Evolutionary conservation across 2,888 invertebrate genomes (phyloP).

Genomic region (Drosophila histrio): DNA sequence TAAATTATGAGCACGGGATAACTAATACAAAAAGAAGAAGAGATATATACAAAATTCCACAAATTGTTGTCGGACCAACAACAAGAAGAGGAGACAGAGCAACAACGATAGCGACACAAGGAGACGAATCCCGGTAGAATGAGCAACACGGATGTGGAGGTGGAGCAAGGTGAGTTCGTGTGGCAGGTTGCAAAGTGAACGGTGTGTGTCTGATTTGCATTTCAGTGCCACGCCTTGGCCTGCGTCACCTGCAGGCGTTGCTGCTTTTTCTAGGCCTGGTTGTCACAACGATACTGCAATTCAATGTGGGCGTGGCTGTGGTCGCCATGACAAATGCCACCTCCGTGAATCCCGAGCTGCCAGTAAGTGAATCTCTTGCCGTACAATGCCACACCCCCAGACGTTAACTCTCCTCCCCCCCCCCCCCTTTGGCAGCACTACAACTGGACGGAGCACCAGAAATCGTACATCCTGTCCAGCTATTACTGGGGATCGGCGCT

Average conservation of each 20-base stretch:
- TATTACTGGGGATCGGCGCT: conserved; percentile 91
- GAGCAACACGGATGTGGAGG: conserved; percentile 37
- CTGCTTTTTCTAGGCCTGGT: conserved; percentile 87
- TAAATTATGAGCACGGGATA: conserved; percentile 2
- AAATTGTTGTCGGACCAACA: background rate
- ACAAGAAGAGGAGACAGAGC: background rate
- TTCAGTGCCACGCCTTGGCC: conserved; percentile 84
- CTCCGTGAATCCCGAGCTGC: conserved; percentile 72
- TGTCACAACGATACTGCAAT: conserved; percentile 87
- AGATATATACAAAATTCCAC: background rate
- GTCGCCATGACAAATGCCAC: conserved; percentile 89
- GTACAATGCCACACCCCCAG: background rate
- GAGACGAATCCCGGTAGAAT: conserved; percentile 7
- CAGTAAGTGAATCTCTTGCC: conserved; percentile 59
- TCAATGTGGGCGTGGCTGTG: conserved; percentile 90
- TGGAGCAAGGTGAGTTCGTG: conserved; percentile 41
- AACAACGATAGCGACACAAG: too few species aligned
- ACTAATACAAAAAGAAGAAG: background rate
- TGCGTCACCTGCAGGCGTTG: conserved; percentile 87
- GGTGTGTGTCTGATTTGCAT: conserved; percentile 39
- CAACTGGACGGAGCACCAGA: conserved; percentile 85
- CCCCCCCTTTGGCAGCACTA: conserved; percentile 65
- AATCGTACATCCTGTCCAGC: conserved; percentile 87
- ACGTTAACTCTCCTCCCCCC: background rate
- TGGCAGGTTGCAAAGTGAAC: background rate